Base-by-base conservation (phyloP, 2,113 vertebrate genomes). In the Leiothrix lutea region DNA sequence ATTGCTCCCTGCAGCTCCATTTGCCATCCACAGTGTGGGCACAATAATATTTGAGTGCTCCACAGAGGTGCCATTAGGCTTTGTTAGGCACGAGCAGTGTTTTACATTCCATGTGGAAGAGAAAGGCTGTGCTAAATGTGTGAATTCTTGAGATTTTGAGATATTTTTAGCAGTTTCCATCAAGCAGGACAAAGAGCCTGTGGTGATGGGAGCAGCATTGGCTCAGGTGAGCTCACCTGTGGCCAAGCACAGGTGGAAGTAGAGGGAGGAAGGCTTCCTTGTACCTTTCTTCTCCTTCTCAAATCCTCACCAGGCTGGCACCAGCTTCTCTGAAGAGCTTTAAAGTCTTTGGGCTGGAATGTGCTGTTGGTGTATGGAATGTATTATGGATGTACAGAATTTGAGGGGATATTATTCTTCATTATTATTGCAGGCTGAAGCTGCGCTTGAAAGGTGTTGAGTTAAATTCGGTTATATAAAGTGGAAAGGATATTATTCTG, bases 351-450 rank as follows among this genome's bases (percentile, higher is more conserved):
- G 58, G 54, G 44, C 45, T 86, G 66, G 77, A 92, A 86, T 86
- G 86, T 94, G 60, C 47, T 84, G 40, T 29, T 1, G 3, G 25
- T 65, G 8, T 48, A 77, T n/a, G 78, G 85, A 91, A 90, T 80
- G 45, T 94, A 54, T 74, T 83, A 45, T 44, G 66, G 82, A 77
- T 80, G 29, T 56, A 80, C 80, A 83, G 80, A 93, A 94, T 94
- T 56, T 89, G 40, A 8, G 26, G 33, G 44, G 8, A 40, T 78
- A 61, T 91, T 84, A 20, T 70, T 90, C 45, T 53, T 89, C 22
- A 24, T 67, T 78, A 61, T 69, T 72, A 29, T 6, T 53, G 42
- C 47, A 38, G 70, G 40, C 31, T 80, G 70, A 75, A 75, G 35
- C 21, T 75, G 19, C 33, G 42, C 19, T 85, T 17, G 1, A 81